These are phyloP conservation scores for Anguilla marmorata DNA, from an alignment of 2,797 vertebrate species.

Conservation along the genomic window DNA sequence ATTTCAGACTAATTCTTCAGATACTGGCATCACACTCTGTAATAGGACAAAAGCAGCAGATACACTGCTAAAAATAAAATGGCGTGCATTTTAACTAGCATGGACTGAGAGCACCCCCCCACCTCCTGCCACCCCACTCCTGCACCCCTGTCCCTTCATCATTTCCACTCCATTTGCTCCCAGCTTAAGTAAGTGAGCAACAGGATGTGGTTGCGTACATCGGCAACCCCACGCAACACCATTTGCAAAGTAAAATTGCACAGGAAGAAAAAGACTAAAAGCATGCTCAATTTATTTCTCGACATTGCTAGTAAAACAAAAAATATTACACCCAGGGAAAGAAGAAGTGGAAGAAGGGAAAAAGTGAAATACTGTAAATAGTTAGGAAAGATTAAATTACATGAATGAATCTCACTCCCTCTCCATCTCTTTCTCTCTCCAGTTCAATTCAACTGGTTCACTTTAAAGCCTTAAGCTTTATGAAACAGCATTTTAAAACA, in stretches of 20 bases:
- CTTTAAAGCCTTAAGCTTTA: background rate
- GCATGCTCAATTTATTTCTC: slow-evolving; percentile 5
- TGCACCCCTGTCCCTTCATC: background rate
- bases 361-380: background rate
- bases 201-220: background rate
- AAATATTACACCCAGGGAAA: background rate
- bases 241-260: slow-evolving; percentile 10
- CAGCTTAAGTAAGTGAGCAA: background rate
- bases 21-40: background rate
- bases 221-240: background rate
- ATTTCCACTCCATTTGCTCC: slow-evolving; percentile 9
- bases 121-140: background rate
- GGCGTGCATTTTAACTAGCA: background rate
- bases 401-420: background rate
- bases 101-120: background rate
- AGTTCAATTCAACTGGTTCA: background rate
- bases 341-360: background rate
- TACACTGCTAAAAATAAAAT: background rate
- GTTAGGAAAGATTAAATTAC: background rate
- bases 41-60: background rate
- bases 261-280: background rate
- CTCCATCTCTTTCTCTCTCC: background rate
- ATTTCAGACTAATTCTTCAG: background rate
- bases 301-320: slow-evolving; percentile 4
- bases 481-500: background rate